phyloP scores from a whole-genome alignment of 37 sponge, comb jelly and placozoan species.

The Aplysina aerophoba region DNA sequence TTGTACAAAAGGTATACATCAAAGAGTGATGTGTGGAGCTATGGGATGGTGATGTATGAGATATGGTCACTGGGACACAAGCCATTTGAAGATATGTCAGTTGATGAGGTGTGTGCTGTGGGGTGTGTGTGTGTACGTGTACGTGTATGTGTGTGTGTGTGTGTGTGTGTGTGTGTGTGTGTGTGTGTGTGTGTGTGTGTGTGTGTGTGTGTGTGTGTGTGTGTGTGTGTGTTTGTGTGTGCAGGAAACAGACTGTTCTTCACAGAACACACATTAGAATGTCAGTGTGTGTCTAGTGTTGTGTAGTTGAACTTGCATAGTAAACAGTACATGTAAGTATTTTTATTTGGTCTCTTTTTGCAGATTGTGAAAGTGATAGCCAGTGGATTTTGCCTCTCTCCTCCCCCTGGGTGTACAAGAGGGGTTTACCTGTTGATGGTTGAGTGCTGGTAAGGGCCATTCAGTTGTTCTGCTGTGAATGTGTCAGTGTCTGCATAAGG shows the following conservation, averaged over 20 bases:
- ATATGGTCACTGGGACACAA: slow-evolving; percentile 25
- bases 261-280: not conserved
- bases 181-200: no score
- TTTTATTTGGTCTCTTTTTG: not conserved
- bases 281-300: not conserved
- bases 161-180: no score
- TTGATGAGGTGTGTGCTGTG: not conserved
- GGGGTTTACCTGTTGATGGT: slow-evolving; percentile 27
- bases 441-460: slow-evolving; percentile 9
- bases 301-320: not conserved
- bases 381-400: slow-evolving; percentile 29
- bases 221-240: not conserved
- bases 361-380: not conserved
- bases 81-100: slow-evolving; percentile 5
- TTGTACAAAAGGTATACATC: not conserved
- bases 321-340: not conserved
- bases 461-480: not conserved
- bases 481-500: no score
- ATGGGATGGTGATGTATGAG: slow-evolving; percentile 27
- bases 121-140: no score
- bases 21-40: slow-evolving; percentile 23
- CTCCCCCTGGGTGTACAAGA: slow-evolving; percentile 29
- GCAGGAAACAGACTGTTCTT: not conserved
- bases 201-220: not conserved
- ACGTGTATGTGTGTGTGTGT: no score